These are phyloP conservation scores for Lagodon rhomboides DNA, from an alignment of 2,797 vertebrate species.

Conservation along the genomic window DNA sequence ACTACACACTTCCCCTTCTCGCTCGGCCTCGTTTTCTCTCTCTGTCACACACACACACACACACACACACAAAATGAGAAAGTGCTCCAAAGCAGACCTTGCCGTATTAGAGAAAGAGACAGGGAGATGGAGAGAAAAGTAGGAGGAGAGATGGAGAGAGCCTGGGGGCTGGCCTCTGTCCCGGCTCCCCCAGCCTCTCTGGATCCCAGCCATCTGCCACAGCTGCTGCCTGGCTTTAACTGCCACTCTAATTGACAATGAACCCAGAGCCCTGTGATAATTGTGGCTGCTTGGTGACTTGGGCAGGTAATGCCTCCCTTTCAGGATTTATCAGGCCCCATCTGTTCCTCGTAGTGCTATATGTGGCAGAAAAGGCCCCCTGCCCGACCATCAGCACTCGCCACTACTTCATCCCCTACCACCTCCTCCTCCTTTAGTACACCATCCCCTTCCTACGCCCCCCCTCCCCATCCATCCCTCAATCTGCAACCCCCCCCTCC, in stretches of 20 bases:
- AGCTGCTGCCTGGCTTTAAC: slow-evolving; percentile 91
- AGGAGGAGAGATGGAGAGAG: slow-evolving; percentile 75
- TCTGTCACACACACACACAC: slow-evolving; percentile 4
- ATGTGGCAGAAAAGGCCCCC: slow-evolving; percentile 83
- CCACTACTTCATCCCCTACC: slow-evolving; percentile 64
- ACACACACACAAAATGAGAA: slow-evolving; percentile 34
- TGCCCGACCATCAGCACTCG: slow-evolving; percentile 73
- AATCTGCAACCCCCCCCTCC: slow-evolving; percentile 14
- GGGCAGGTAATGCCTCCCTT: slow-evolving; percentile 94
- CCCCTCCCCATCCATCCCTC: slow-evolving; percentile 45
- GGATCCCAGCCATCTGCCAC: slow-evolving; percentile 96
- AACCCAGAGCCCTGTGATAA: slow-evolving; percentile 92
- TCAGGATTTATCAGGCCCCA: slow-evolving; percentile 93
- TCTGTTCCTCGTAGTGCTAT: slow-evolving; percentile 86
- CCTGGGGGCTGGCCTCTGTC: slow-evolving; percentile 89
- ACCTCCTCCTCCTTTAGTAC: slow-evolving; percentile 48
- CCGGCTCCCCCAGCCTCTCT: slow-evolving; percentile 89
- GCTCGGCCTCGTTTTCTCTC: slow-evolving; percentile 28
- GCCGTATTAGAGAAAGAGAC: slow-evolving; percentile 49
- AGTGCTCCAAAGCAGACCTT: slow-evolving; percentile 57
- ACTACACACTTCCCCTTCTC: slow-evolving; percentile 25
- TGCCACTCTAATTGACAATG: slow-evolving; percentile 96
- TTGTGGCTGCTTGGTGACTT: slow-evolving; percentile 90
- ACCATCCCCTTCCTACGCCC: slow-evolving; percentile 31
- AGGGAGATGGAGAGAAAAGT: slow-evolving; percentile 60